These are phyloP conservation scores for Gallinago stenura DNA, from an alignment of 2,797 vertebrate species.

Conservation along the genomic window DNA sequence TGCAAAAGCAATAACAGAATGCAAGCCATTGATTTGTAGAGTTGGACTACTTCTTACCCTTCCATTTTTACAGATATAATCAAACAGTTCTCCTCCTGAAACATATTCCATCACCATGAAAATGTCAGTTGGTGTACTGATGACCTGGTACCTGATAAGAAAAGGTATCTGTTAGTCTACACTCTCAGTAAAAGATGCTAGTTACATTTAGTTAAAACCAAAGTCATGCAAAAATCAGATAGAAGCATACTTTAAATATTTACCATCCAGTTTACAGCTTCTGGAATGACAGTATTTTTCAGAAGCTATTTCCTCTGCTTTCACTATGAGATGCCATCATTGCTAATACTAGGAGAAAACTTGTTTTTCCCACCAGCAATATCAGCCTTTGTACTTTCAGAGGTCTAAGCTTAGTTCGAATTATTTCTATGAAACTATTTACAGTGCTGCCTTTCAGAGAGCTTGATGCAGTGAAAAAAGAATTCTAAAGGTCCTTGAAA, in stretches of 20 bases:
- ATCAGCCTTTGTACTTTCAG: background rate
- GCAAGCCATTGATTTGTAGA: background rate
- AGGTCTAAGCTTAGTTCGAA: background rate
- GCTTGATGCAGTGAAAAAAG: background rate
- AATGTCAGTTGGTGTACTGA: slow-evolving; percentile 98
- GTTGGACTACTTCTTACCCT: slow-evolving; percentile 84
- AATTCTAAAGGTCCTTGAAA: background rate
- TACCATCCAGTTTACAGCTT: background rate
- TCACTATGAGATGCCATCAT: background rate
- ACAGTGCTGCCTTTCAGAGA: background rate
- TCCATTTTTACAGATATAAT: slow-evolving; percentile 99
- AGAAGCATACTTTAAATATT: background rate
- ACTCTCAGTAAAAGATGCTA: background rate
- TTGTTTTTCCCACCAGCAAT: background rate
- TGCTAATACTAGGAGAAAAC: background rate
- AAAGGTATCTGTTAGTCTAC: slow-evolving; percentile 15
- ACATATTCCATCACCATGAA: slow-evolving; percentile 99
- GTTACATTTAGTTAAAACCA: background rate
- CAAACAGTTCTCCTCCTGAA: slow-evolving; percentile 97
- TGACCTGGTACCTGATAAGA: slow-evolving; percentile 94
- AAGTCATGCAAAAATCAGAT: background rate
- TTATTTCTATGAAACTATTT: background rate
- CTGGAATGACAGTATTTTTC: background rate
- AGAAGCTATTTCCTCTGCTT: background rate
- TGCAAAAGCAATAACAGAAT: background rate